A percentile compares a stretch with the other conserved stretches of the same genome.
phyloP scores from a whole-genome alignment of 2,113 vertebrate genomes.

The Anoplopoma fimbria region DNA sequence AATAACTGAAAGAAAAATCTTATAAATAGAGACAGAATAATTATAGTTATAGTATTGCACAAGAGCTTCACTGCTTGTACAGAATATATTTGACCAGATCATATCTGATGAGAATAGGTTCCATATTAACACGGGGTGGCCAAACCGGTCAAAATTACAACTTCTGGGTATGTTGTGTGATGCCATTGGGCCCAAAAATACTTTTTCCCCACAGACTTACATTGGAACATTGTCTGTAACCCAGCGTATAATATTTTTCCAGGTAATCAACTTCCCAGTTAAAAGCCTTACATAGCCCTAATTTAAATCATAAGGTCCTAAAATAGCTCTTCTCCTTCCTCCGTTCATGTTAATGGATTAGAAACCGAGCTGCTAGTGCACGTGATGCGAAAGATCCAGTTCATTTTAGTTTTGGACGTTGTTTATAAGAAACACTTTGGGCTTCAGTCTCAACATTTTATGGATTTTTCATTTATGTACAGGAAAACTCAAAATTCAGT shows the following conservation, averaged over 20 bases:
- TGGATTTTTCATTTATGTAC: neutral
- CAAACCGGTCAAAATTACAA: neutral
- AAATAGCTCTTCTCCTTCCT: neutral
- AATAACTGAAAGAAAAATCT: no score
- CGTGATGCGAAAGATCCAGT: no score
- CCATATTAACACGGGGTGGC: neutral
- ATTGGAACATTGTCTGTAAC: neutral
- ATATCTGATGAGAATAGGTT: neutral
- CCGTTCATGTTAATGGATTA: no score
- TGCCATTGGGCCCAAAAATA: neutral
- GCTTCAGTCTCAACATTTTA: neutral
- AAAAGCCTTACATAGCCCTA: neutral
- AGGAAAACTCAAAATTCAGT: neutral
- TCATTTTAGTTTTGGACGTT: no score
- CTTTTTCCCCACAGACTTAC: neutral
- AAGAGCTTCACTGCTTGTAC: neutral
- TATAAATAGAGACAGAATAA: no score
- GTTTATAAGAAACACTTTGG: no score
- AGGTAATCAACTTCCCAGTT: neutral
- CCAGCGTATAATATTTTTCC: neutral
- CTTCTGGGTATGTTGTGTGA: neutral
- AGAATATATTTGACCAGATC: neutral
- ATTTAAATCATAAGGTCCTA: neutral
- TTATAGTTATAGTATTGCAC: no score
- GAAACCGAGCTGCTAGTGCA: no score